Conservation (phyloP, 2,888 invertebrate species). For the Platycnemis pennipes region DNA sequence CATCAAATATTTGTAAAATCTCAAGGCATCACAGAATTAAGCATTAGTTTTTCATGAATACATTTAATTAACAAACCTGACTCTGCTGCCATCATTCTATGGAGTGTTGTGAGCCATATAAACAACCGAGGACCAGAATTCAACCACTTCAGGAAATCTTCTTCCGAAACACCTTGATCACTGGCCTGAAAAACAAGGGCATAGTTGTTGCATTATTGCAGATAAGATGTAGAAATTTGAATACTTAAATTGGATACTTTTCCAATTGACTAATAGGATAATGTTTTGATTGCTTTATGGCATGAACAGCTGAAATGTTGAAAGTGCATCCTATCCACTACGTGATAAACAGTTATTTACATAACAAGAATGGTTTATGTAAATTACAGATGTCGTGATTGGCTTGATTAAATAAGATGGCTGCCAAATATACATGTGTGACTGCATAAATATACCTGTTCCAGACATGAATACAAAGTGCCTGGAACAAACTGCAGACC, state of each 20-base stretch:
- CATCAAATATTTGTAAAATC: no score
- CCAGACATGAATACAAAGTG: conserved; percentile 88
- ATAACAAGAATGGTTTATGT: not conserved
- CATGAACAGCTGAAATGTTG: no score
- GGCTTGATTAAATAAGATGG: no score
- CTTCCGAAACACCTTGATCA: conserved; percentile 85
- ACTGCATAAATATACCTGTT: conserved; percentile 80
- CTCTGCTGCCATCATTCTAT: conserved; percentile 83
- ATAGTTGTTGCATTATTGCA: no score
- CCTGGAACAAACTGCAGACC: conserved; percentile 83
- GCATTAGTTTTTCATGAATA: no score
- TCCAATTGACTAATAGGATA: no score
- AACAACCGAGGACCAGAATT: conserved; percentile 83
- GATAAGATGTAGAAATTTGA: no score
- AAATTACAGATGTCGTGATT: not conserved
- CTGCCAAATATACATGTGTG: no score
- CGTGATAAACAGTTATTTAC: not conserved
- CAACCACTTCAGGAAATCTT: conserved; percentile 87
- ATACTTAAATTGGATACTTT: no score
- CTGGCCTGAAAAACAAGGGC: conserved; percentile 83
- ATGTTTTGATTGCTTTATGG: no score
- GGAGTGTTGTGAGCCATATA: conserved; percentile 85
- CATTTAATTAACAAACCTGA: conserved; percentile 77
- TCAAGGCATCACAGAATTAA: no score
- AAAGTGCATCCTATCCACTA: no score